Percentiles rank a stretch among this genome's conserved stretches.
Conservation (phyloP, 37 sponge, comb jelly and placozoan species). For the Halichondria panicea region DNA sequence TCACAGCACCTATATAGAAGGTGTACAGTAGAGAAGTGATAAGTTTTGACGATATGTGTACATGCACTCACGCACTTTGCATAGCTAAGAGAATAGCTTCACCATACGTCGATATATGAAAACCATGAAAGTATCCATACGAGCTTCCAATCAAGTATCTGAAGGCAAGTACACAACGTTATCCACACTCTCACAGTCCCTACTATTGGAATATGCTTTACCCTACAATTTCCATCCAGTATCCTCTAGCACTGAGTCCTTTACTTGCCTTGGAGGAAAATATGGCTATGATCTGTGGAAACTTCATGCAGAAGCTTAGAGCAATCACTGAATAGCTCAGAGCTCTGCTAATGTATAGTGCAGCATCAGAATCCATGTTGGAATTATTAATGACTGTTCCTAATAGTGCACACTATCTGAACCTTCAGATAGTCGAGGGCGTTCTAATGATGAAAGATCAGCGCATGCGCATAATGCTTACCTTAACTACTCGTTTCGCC, state of each 20-base stretch:
- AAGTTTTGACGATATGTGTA: neutral
- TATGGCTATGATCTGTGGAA: conserved; percentile 43
- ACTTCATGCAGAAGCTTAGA: conserved; percentile 33
- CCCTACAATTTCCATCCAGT: conserved; percentile 43
- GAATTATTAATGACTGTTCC: too few species aligned
- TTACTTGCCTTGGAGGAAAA: conserved; percentile 8
- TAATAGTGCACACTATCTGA: too few species aligned
- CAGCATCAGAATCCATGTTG: conserved; percentile 4
- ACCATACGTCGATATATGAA: conserved; percentile 33
- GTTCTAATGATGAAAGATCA: too few species aligned
- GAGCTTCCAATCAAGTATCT: conserved; percentile 30
- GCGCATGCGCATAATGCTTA: too few species aligned
- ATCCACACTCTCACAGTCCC: neutral
- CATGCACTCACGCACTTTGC: conserved; percentile 15
- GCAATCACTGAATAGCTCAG: conserved; percentile 50
- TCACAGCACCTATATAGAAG: neutral
- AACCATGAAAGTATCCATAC: conserved; percentile 21
- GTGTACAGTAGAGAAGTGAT: neutral
- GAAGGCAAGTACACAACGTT: neutral
- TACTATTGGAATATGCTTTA: neutral
- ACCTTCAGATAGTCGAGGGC: too few species aligned
- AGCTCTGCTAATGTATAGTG: conserved; percentile 18
- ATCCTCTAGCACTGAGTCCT: conserved; percentile 27
- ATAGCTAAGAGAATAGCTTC: conserved; percentile 25
- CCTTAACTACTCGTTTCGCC: too few species aligned